A percentile compares a stretch with the other conserved stretches of the same genome.
These are phyloP conservation scores for Hemicentrotus pulcherrimus DNA, from an alignment of 35 echinoderm and acorn worm species.

Conservation along the genomic window DNA sequence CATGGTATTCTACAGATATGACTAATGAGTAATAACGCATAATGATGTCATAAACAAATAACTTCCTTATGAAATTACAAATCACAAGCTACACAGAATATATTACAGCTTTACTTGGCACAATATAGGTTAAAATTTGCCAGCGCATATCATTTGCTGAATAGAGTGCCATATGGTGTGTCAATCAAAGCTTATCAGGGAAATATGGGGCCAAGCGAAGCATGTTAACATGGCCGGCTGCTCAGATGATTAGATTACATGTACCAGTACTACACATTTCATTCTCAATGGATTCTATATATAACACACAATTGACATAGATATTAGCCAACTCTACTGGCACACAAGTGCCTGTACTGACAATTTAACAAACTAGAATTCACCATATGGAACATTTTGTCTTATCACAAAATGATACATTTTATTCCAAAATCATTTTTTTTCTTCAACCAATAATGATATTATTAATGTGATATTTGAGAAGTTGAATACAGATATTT, in stretches of 20 bases:
- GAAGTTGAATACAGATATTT: too few relatives aligned
- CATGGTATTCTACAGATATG: background rate
- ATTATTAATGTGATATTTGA: too few relatives aligned
- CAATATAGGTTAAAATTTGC: background rate
- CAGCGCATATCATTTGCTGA: background rate
- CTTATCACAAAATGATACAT: background rate
- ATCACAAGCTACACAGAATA: background rate
- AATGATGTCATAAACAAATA: background rate
- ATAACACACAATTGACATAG: background rate
- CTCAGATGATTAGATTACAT: background rate
- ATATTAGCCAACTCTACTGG: too few relatives aligned
- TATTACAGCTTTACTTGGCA: background rate
- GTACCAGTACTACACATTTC: background rate
- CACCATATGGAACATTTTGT: background rate
- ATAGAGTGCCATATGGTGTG: background rate
- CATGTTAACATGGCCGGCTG: conserved; percentile 7
- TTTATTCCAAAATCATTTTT: too few relatives aligned
- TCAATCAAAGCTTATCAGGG: background rate
- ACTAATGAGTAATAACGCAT: background rate
- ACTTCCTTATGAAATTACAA: background rate
- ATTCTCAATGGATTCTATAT: background rate
- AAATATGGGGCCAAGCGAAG: background rate
- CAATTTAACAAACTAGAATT: background rate
- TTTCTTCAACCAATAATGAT: too few relatives aligned
- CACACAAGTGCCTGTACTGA: background rate